Evolutionary conservation across 2,888 invertebrate genomes (phyloP).

Genomic region (Arrhopalites spinosus): DNA sequence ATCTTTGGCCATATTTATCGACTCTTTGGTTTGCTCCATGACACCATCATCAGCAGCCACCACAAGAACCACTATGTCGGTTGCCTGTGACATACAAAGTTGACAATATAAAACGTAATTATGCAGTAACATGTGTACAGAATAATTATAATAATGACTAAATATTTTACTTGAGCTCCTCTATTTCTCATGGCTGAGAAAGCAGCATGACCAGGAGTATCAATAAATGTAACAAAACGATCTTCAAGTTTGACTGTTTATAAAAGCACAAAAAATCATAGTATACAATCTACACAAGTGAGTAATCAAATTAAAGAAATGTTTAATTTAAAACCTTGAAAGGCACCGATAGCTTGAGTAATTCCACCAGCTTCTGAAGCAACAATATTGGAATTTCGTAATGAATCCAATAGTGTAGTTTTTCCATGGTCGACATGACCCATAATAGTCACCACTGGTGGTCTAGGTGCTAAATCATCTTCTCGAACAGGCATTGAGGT

Average conservation of each 20-base stretch:
- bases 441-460: constrained; percentile 98
- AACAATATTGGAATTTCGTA: constrained; percentile 84
- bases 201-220: constrained; percentile 99
- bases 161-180: constrained; percentile 74
- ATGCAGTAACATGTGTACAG: too few relatives aligned
- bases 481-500: constrained; percentile 57
- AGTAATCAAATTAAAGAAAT: not conserved
- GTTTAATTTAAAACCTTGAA: constrained; percentile 69
- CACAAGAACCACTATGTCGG: constrained; percentile 92
- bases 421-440: constrained; percentile 99
- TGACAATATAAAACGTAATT: not conserved
- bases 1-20: constrained; percentile 81
- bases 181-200: constrained; percentile 91
- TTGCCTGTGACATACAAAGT: constrained; percentile 59
- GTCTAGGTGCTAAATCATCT: constrained; percentile 71
- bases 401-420: constrained; percentile 82
- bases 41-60: constrained; percentile 99
- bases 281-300: not conserved
- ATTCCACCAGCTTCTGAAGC: constrained; percentile 96
- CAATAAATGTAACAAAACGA: constrained; percentile 87
- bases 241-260: constrained; percentile 69
- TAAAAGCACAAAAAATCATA: constrained; percentile 18
- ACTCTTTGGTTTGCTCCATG: constrained; percentile 95
- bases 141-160: not conserved
- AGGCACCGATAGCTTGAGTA: constrained; percentile 98